Percentiles rank a stretch among this genome's conserved stretches.
Evolutionary conservation across 2,888 invertebrate genomes (phyloP).

Genomic region (Hypolimnas misippus): DNA sequence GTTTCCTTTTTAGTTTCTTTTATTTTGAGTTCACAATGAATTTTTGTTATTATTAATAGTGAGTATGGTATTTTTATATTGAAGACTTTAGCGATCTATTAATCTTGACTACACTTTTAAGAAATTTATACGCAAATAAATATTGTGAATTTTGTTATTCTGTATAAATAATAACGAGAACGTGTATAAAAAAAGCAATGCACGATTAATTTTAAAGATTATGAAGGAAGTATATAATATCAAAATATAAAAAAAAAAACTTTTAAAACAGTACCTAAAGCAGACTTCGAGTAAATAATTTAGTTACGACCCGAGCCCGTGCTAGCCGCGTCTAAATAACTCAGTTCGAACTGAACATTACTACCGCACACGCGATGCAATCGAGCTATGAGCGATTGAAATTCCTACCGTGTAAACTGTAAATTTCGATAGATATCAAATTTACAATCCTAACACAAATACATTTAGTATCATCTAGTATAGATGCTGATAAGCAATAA

Average conservation of each 20-base stretch:
- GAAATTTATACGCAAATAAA: too few relatives aligned
- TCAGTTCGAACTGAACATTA: conserved; percentile 2
- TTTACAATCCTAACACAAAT: conserved; percentile 9
- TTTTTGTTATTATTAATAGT: conserved; percentile 29
- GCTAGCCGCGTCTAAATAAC: conserved; percentile 11
- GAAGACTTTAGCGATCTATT: neutral
- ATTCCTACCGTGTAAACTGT: conserved; percentile 9
- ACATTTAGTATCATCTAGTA: too few relatives aligned
- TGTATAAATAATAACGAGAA: too few relatives aligned
- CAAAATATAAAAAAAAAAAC: too few relatives aligned
- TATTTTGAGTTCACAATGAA: conserved; percentile 31
- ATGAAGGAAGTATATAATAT: too few relatives aligned
- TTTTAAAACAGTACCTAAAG: too few relatives aligned
- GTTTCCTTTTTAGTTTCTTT: conserved; percentile 37
- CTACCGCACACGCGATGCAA: conserved; percentile 6
- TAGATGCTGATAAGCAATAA: too few relatives aligned
- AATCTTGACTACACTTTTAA: neutral
- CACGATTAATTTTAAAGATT: too few relatives aligned
- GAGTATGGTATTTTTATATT: neutral
- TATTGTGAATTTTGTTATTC: too few relatives aligned
- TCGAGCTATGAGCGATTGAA: conserved; percentile 14
- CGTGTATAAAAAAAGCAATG: too few relatives aligned
- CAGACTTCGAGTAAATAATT: neutral
- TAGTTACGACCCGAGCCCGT: neutral
- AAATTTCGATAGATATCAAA: conserved; percentile 10